These are phyloP conservation scores for Drosophila mauritiana DNA, from an alignment of 1,140 invertebrate genomes.

Conservation along the genomic window DNA sequence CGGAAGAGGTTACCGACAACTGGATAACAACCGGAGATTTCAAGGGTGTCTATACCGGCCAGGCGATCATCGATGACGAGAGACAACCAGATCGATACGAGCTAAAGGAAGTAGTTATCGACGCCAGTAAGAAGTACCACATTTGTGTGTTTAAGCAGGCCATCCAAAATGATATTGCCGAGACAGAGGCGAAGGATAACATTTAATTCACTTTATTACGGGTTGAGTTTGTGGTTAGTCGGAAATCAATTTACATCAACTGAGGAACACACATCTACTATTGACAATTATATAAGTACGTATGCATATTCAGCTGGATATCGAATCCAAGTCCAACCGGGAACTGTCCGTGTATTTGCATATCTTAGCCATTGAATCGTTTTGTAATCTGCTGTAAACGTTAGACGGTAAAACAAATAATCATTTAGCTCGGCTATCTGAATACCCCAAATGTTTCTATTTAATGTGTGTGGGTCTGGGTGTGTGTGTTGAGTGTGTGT, in stretches of 20 bases:
- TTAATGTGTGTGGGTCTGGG: conserved; percentile 21
- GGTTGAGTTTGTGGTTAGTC: conserved; percentile 59
- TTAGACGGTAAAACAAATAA: conserved; percentile 40
- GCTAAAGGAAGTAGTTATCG: conserved; percentile 5
- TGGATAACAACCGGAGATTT: neutral
- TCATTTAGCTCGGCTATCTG: conserved; percentile 38
- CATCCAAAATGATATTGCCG: neutral
- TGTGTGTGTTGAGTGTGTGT: conserved; percentile 8
- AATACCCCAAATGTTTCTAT: conserved; percentile 49
- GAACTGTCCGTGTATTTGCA: conserved; percentile 22
- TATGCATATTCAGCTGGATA: conserved; percentile 42
- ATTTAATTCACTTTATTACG: conserved; percentile 76
- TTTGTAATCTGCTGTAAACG: conserved; percentile 25
- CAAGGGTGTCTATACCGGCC: neutral
- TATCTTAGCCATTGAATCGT: conserved; percentile 27
- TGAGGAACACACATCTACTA: conserved; percentile 70
- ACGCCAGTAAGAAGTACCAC: neutral
- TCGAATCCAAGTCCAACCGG: conserved; percentile 14
- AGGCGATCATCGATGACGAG: neutral
- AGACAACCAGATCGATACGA: neutral
- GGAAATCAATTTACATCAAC: conserved; percentile 70
- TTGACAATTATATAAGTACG: conserved; percentile 69
- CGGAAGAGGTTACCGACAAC: fast-evolving
- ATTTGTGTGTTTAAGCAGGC: neutral
- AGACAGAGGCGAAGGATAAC: conserved; percentile 31